A percentile compares a stretch with the other conserved stretches of the same genome.
Conservation (phyloP, 2,797 vertebrate species). For the Myotis daubentonii region DNA sequence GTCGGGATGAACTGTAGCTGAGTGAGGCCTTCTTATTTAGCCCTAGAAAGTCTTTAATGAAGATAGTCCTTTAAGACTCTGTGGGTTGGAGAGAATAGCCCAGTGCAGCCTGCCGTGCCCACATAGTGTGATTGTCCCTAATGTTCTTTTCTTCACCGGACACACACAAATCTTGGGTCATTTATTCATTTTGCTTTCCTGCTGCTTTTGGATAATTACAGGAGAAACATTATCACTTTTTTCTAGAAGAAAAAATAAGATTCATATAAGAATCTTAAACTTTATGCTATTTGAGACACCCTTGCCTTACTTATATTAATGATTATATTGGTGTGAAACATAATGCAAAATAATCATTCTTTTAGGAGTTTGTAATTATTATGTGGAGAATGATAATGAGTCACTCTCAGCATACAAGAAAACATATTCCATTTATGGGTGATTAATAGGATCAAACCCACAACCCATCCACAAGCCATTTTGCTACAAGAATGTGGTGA, state of each 20-base stretch:
- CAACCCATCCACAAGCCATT: neutral
- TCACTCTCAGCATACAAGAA: neutral
- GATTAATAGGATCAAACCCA: neutral
- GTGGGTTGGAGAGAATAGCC: neutral
- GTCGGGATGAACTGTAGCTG: neutral
- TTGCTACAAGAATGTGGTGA: neutral
- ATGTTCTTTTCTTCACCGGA: neutral
- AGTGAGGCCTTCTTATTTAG: neutral
- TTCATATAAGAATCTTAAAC: neutral
- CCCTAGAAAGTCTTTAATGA: neutral
- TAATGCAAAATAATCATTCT: neutral
- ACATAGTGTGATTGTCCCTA: neutral
- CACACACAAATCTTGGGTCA: neutral
- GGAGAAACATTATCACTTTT: neutral
- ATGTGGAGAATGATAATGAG: neutral
- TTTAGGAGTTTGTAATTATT: neutral
- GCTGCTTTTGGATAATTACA: neutral
- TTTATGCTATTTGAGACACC: neutral
- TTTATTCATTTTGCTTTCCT: neutral
- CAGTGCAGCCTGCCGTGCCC: neutral
- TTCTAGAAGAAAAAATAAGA: neutral
- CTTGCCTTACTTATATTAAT: neutral
- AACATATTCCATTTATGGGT: neutral
- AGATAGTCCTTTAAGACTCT: neutral
- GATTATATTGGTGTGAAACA: neutral